These are phyloP conservation scores for Morbakka virulenta DNA, from an alignment of 30 jellyfish, hydroid and myxozoan genomes.

Conservation along the genomic window DNA sequence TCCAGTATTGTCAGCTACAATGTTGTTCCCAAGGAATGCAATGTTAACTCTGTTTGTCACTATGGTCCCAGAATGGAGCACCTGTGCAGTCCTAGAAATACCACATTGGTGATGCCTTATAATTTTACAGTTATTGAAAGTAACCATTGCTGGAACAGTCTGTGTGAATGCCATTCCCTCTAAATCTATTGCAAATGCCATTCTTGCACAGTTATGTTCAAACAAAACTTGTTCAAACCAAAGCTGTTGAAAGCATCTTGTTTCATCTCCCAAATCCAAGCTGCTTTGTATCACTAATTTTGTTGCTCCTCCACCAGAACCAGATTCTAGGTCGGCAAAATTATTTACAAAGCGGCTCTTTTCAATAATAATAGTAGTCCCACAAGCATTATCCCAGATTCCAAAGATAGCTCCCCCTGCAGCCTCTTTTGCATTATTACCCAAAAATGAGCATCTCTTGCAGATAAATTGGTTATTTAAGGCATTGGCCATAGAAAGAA, in stretches of 20 bases:
- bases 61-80: constrained; percentile 33
- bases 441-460: not conserved
- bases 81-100: not conserved
- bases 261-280: no score
- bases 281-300: constrained; percentile 23
- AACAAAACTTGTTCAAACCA: no score
- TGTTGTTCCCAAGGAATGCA: constrained; percentile 17
- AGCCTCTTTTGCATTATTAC: constrained; percentile 19
- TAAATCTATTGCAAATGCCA: no score
- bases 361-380: not conserved
- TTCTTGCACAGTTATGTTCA: no score
- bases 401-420: constrained; percentile 42
- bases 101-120: not conserved
- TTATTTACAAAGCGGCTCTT: constrained; percentile 3
- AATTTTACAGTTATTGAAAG: constrained; percentile 17
- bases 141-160: no score
- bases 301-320: constrained; percentile 62
- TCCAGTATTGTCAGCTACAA: constrained; percentile 9
- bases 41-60: constrained; percentile 8
- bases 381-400: constrained; percentile 7
- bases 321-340: not conserved
- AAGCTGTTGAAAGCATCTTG: no score
- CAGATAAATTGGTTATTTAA: not conserved
- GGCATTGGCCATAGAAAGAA: not conserved
- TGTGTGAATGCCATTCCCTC: no score